Percentiles rank a stretch among this genome's conserved stretches.
phyloP scores from a whole-genome alignment of 2,797 vertebrate species.

The Enteromius viviparus region DNA sequence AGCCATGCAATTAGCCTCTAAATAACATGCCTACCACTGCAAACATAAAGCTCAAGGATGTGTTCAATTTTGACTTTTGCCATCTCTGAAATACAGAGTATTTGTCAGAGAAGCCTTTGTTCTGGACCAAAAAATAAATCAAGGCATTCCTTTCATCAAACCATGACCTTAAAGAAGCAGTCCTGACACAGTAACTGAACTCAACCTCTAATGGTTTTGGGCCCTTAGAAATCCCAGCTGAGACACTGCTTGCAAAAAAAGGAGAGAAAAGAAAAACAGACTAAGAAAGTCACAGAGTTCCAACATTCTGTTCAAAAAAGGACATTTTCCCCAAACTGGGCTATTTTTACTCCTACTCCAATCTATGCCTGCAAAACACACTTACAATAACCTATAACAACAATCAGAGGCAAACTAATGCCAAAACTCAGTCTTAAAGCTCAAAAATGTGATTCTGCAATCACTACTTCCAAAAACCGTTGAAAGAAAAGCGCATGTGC shows the following conservation, averaged over 20 bases:
- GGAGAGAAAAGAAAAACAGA: slow-evolving; percentile 45
- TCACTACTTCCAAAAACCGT: slow-evolving; percentile 35
- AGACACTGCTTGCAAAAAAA: not conserved
- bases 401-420: slow-evolving; percentile 23
- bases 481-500: not conserved
- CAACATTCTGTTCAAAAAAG: slow-evolving; percentile 54
- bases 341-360: slow-evolving; percentile 50
- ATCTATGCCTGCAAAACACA: slow-evolving; percentile 44
- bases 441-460: slow-evolving; percentile 15
- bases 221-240: slow-evolving; percentile 48
- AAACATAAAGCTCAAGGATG: slow-evolving; percentile 27
- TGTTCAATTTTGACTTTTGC: not conserved
- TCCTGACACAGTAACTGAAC: slow-evolving; percentile 44
- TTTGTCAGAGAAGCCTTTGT: slow-evolving; percentile 15
- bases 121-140: slow-evolving; percentile 16
- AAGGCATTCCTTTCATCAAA: slow-evolving; percentile 16
- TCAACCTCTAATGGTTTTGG: slow-evolving; percentile 55
- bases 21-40: not conserved
- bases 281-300: slow-evolving; percentile 51
- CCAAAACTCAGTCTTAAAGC: slow-evolving; percentile 52
- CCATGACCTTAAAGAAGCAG: slow-evolving; percentile 19
- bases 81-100: not conserved
- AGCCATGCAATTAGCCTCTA: slow-evolving; percentile 39
- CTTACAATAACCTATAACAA: slow-evolving; percentile 44
- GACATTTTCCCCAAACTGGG: slow-evolving; percentile 41